These are phyloP conservation scores for Limonius californicus DNA, from an alignment of 1,140 invertebrate species.

Conservation along the genomic window DNA sequence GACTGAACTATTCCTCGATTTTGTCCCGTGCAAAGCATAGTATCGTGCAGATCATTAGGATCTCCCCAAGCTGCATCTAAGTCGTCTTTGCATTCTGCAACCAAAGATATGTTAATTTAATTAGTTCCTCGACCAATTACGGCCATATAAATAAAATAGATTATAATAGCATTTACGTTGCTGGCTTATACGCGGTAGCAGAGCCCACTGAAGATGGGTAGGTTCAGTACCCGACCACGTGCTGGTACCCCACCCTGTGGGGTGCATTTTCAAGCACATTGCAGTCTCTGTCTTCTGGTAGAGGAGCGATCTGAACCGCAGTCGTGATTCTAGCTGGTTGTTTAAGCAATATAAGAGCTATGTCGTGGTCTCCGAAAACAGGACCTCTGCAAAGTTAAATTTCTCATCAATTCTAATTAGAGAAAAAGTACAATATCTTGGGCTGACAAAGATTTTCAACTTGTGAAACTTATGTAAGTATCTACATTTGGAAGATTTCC, in stretches of 20 bases:
- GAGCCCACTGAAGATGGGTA: too few relatives aligned
- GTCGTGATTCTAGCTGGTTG: background rate
- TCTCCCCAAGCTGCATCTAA: slow-evolving; percentile 22
- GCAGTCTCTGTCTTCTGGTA: background rate
- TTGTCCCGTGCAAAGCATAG: slow-evolving; percentile 60
- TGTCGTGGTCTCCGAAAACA: background rate
- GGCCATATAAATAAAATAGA: too few relatives aligned
- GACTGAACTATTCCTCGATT: slow-evolving; percentile 21
- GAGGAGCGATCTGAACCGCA: background rate
- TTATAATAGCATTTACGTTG: too few relatives aligned
- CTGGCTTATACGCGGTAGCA: too few relatives aligned
- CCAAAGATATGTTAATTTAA: too few relatives aligned
- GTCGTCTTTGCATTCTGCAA: slow-evolving; percentile 33
- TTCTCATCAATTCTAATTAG: too few relatives aligned
- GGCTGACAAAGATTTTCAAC: too few relatives aligned
- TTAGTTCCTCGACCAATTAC: too few relatives aligned
- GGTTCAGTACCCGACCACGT: too few relatives aligned
- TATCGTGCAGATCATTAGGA: slow-evolving; percentile 36
- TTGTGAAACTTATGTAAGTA: too few relatives aligned
- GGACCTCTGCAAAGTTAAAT: background rate
- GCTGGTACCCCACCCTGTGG: too few relatives aligned
- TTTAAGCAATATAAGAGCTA: background rate
- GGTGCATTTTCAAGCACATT: background rate
- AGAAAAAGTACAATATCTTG: too few relatives aligned
- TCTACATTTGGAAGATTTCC: background rate